phyloP scores from a whole-genome alignment of 2,888 invertebrate genomes.

The Noctua fimbriata region DNA sequence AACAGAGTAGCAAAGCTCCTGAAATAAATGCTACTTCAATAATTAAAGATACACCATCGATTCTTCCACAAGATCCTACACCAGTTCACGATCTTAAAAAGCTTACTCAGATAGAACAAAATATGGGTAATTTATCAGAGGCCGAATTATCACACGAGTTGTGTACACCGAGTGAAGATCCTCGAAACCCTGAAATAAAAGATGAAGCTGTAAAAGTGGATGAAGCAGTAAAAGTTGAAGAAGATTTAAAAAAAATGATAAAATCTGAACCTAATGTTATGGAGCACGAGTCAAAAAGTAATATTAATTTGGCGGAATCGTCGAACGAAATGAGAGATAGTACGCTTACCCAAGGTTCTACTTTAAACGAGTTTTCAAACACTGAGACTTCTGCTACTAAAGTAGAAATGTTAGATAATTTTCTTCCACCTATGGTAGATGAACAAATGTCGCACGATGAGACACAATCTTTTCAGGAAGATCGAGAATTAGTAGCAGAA shows the following conservation, averaged over 20 bases:
- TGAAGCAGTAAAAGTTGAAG: neutral
- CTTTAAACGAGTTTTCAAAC: neutral
- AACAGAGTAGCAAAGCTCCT: neutral
- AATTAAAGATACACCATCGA: conserved; percentile 4
- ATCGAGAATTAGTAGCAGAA: neutral
- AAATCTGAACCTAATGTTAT: neutral
- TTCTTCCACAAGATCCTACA: conserved; percentile 13
- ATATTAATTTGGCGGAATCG: neutral
- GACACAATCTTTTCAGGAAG: neutral
- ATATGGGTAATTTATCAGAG: conserved; percentile 67
- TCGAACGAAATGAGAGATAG: neutral
- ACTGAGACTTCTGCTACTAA: conserved; percentile 7
- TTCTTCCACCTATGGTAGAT: neutral
- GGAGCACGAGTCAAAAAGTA: neutral
- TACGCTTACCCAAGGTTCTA: neutral
- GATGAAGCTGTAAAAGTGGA: neutral
- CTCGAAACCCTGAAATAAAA: conserved; percentile 6
- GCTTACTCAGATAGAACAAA: conserved; percentile 67
- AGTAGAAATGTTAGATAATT: conserved; percentile 17
- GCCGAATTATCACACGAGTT: conserved; percentile 72
- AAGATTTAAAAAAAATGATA: conserved; percentile 9
- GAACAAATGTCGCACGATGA: conserved; percentile 4
- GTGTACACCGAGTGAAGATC: conserved; percentile 22
- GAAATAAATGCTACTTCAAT: conserved; percentile 10
- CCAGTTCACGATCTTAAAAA: conserved; percentile 30